Evolutionary conservation across 2,797 vertebrate species (phyloP), one percentile per base, ranked within the genome.

Genomic region (Macrochelys suwanniensis): DNA sequence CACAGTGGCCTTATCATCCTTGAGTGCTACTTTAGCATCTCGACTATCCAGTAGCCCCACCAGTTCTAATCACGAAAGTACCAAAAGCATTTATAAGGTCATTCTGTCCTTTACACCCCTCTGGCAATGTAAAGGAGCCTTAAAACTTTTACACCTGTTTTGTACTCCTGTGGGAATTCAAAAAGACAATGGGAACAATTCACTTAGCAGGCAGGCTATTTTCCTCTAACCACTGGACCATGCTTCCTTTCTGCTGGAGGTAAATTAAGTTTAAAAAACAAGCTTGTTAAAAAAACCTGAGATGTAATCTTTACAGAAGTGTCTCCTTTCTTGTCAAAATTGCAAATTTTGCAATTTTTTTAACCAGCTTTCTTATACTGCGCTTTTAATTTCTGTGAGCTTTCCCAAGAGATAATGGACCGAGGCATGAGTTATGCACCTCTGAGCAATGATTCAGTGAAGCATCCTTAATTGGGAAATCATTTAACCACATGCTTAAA

Each of bases 391-490:
- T 45, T 77, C 45, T 77, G 12, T 49, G 25, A 16, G 45, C 74
- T 77, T 31, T 77, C 47, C 74, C 42, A 47, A 65, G 85, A 88
- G 50, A 25, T 19, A 88, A 77, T 49, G 50, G 28, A 71, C 23
- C 37, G 21, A 79, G 0, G 1, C 57, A 12, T 6, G 79, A 11
- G n/a, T 42, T 71, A 71, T 42, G n/a, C 33, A 71, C 65, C n/a
- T 23, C 19, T 47, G 53, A 45, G 33, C 11, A 15, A 57, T 78
- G 28, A 80, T 80, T 85, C 42, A 84, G 7, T 42, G 89, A 71
- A 81, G 8, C 16, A 45, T 47, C 59, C 25, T 5, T 28, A 91
- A 80, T n/a, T 33, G 71, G 13, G 6, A 81, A 86, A 80, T 4
- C 1, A 2, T 42, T 68, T 23, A n/a, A 90, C 25, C 19, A 81